Percentiles rank a stretch among this genome's conserved stretches.
phyloP scores from a whole-genome alignment of 1,140 invertebrate species.

The Heliconius nattereri region DNA sequence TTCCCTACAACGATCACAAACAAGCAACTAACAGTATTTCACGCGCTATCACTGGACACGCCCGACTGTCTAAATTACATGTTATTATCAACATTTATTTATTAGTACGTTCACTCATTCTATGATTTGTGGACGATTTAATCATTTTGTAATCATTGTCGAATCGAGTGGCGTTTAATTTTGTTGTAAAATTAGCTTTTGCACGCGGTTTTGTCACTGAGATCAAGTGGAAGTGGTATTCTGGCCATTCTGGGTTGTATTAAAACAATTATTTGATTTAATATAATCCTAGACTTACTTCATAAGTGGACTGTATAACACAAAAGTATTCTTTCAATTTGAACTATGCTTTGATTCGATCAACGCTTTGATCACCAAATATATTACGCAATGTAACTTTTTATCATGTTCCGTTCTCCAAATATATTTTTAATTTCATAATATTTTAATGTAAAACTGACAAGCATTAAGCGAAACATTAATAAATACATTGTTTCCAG shows the following conservation, averaged over 20 bases:
- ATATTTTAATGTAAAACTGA: not conserved
- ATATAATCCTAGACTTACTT: too few species aligned
- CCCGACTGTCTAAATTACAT: conserved; percentile 30
- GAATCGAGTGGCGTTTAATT: not conserved
- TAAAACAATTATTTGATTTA: too few species aligned
- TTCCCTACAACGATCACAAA: not conserved
- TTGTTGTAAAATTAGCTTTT: too few species aligned
- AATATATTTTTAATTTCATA: not conserved
- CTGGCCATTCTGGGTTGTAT: too few species aligned
- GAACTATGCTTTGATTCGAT: too few species aligned
- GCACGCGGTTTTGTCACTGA: too few species aligned
- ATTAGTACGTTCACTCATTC: conserved; percentile 30
- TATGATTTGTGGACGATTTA: not conserved
- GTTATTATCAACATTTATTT: conserved; percentile 28
- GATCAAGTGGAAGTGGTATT: too few species aligned
- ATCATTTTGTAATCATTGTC: not conserved
- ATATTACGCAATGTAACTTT: too few species aligned
- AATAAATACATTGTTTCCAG: conserved; percentile 20
- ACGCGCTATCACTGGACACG: conserved; percentile 26
- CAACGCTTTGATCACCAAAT: too few species aligned
- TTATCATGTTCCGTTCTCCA: not conserved
- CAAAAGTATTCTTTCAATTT: too few species aligned
- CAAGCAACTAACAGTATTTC: not conserved
- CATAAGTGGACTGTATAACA: too few species aligned
- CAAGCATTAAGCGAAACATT: conserved; percentile 7